phyloP scores from a whole-genome alignment of 92 coral and sea anemone species.

The Epizoanthus illoricatus region DNA sequence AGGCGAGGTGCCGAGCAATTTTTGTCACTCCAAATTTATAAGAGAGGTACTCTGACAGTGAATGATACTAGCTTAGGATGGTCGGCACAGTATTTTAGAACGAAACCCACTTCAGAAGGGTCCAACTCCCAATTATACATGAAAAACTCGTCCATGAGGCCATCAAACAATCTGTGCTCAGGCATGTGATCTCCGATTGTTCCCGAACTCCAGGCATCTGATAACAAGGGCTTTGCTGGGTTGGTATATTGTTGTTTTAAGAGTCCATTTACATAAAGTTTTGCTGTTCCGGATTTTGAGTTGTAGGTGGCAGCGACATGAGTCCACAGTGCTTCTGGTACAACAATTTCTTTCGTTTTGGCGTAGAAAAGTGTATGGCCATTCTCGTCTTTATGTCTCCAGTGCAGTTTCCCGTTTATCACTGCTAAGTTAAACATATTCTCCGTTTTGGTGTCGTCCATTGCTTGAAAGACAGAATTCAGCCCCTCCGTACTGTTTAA shows the following conservation, averaged over 20 bases:
- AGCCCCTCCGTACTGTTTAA: slow-evolving; percentile 81
- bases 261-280: slow-evolving; percentile 86
- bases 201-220: slow-evolving; percentile 80
- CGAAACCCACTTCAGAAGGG: slow-evolving; percentile 86
- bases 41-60: slow-evolving; percentile 90
- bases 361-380: slow-evolving; percentile 68
- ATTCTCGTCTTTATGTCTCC: slow-evolving; percentile 76
- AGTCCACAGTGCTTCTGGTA: slow-evolving; percentile 97
- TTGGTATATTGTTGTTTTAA: slow-evolving; percentile 65
- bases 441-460: slow-evolving; percentile 56
- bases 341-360: slow-evolving; percentile 78
- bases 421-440: slow-evolving; percentile 79
- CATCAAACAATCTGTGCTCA: slow-evolving; percentile 68
- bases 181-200: slow-evolving; percentile 86
- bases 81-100: slow-evolving; percentile 95
- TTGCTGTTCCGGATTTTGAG: slow-evolving; percentile 80
- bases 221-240: slow-evolving; percentile 63
- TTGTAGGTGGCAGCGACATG: slow-evolving; percentile 92
- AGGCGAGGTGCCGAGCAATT: not conserved
- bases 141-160: slow-evolving; percentile 91
- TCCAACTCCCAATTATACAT: slow-evolving; percentile 98
- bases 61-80: slow-evolving; percentile 96
- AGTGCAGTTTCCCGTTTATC: slow-evolving; percentile 82
- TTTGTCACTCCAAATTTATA: slow-evolving; percentile 13
- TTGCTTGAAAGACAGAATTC: slow-evolving; percentile 88